phyloP scores from a whole-genome alignment of 2,888 invertebrate species.

The Lacanobia oleracea region DNA sequence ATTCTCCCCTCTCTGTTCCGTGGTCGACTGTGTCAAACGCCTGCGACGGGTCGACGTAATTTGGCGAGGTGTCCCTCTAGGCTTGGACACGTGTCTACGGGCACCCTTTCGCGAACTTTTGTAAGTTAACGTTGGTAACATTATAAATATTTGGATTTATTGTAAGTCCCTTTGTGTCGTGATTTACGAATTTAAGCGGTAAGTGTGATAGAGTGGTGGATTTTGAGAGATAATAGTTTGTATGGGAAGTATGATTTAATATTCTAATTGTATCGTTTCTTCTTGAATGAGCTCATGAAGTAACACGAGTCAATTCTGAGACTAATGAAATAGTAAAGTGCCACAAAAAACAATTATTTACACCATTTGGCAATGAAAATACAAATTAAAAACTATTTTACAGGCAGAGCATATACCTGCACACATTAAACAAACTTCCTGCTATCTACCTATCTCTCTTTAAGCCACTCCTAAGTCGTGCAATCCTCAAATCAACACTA shows the following conservation, averaged over 20 bases:
- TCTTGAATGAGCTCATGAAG: background rate
- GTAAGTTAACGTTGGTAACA: constrained; percentile 71
- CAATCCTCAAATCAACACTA: background rate
- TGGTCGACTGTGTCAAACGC: constrained; percentile 21
- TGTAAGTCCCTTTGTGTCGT: constrained; percentile 74
- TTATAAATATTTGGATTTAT: constrained; percentile 87
- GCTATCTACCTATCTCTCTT: background rate
- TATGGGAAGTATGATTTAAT: background rate
- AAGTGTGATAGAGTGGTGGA: constrained; percentile 32
- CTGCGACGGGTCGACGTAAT: constrained; percentile 66
- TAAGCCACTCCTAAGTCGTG: background rate
- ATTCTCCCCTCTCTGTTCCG: background rate
- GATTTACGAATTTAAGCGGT: constrained; percentile 65
- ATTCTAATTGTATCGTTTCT: background rate
- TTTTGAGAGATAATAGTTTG: constrained; percentile 24
- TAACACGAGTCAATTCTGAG: background rate
- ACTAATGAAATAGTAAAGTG: no score
- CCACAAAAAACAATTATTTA: background rate
- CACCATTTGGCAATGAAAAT: background rate
- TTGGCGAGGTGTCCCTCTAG: constrained; percentile 75
- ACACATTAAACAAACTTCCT: background rate
- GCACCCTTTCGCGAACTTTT: constrained; percentile 80
- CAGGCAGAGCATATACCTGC: background rate
- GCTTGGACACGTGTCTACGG: constrained; percentile 79
- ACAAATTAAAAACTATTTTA: background rate